Base-by-base conservation (phyloP, 1,140 invertebrate genomes). In the Phortica variegata region DNA sequence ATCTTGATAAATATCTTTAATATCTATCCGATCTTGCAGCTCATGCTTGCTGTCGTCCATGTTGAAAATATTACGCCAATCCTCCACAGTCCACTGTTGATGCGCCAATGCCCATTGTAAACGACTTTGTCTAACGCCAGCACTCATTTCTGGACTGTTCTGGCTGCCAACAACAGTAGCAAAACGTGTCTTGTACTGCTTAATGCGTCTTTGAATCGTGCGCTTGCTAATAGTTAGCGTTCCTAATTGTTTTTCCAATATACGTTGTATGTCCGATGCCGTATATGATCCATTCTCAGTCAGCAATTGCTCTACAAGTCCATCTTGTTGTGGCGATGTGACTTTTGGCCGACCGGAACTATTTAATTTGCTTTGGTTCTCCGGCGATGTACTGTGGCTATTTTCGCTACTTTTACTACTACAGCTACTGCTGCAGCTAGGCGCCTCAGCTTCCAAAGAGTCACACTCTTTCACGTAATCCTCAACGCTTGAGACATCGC, bases 41-140 rank as follows among this genome's bases (percentile, higher is more conserved):
- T 8, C 10, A 2, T 34, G 46, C 33, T 66, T 68, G 2, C 37
- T 15, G n/a, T 66, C 63, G 10, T 66, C 63, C 60, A 66, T 68
- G 13, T 68, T 66, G 23, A 66, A 63, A 3, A 68, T 58, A 31
- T 66, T 63, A 21, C 63, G 63, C 63, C 63, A 66, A 43, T 66
- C 63, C 16, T 50, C 46, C 1, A 52, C 43, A 1, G 60, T 60
- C 63, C 63, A 66, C 2, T 68, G 50, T 26, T 62, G 42, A 18
- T 66, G 63, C 6, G 56, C 60, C 0, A 7, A 45, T 0, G 63
- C 63, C 63, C 63, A 66, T 20, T 53, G 50, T 26, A 66, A 18
- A 8, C 63, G 49, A 1, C 23, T 39, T 2, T 20, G 34, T 26
- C 29, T 60, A 0, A 37, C 33, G 7, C 19, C 37, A 5, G 37